A percentile compares a stretch with the other conserved stretches of the same genome.
These are phyloP conservation scores for Heliconius ethilla DNA, from an alignment of 2,888 invertebrate genomes.

Conservation along the genomic window DNA sequence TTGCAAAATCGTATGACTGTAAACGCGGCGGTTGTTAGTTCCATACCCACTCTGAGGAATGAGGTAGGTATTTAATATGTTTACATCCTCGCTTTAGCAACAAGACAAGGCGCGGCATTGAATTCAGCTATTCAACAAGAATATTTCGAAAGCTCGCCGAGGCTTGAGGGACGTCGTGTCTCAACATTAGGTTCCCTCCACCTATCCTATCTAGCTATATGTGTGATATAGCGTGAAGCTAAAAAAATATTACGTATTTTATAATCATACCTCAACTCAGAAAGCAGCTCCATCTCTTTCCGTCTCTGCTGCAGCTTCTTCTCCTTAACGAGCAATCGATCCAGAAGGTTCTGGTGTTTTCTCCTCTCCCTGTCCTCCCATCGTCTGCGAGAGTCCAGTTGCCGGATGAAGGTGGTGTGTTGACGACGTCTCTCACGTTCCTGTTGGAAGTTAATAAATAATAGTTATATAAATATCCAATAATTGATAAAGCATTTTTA, in stretches of 20 bases:
- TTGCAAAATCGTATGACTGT: too few relatives aligned
- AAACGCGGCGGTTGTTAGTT: too few relatives aligned
- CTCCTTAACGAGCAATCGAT: slow-evolving; percentile 92
- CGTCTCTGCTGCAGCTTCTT: slow-evolving; percentile 88
- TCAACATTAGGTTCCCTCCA: too few relatives aligned
- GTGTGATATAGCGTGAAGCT: too few relatives aligned
- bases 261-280: slow-evolving; percentile 81
- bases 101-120: too few relatives aligned
- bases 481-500: neutral
- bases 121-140: too few relatives aligned
- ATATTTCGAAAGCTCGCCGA: too few relatives aligned
- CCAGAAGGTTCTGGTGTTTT: slow-evolving; percentile 89
- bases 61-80: too few relatives aligned
- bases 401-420: slow-evolving; percentile 93
- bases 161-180: too few relatives aligned
- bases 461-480: neutral
- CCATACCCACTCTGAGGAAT: too few relatives aligned
- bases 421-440: slow-evolving; percentile 94
- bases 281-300: slow-evolving; percentile 86
- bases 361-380: slow-evolving; percentile 92
- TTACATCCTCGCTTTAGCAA: too few relatives aligned
- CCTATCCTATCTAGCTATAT: too few relatives aligned
- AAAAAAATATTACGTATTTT: neutral
- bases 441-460: slow-evolving; percentile 54
- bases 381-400: slow-evolving; percentile 91